Base-by-base conservation (phyloP, 2,888 invertebrate species). In the Meliscaeva auricollis region DNA sequence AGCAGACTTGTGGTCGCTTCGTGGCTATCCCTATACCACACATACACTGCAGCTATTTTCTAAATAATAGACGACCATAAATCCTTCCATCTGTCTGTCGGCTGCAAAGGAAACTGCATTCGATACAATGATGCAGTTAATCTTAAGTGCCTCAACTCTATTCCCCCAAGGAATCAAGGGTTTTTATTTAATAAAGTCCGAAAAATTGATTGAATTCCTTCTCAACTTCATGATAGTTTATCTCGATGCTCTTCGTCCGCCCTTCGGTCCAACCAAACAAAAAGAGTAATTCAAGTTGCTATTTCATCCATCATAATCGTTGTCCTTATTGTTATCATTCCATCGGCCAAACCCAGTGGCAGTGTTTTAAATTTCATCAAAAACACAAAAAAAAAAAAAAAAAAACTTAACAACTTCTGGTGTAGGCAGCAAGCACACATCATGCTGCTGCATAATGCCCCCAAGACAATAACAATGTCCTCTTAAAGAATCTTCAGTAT, bases 281-380 rank as follows among this genome's bases (percentile, higher is more conserved):
- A n/a, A 50, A 66, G 32, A 52, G 15, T 46, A 66, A 54, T 48
- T 75, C 58, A 32, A 56, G 69, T 69, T 74, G 64, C 48, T 78
- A 64, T 69, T 56, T 74, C 68, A 74, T 78, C 69, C 78, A 73
- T 73, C 68, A 68, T 83, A 78, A 83, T 78, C 78, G 68, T 13
- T 62, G 54, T 68, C 64, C 74, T 58, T 68, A 73, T 77, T 50
- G 68, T 46, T 77, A 60, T 76, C 56, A 72, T 60, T 77, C 8
- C 46, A 44, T 17, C 11, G 46, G 35, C 26, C 41, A 41, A 13
- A 30, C 60, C 48, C 64, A 46, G 26, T 41, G 30, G 50, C 48
- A 66, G 50, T 60, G 74, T 48, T 62, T 74, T 60, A 74, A 74
- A 69, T 62, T 54, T 69, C 11, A 15, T 38, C 58, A 66, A 56